Evolutionary conservation across 1,140 invertebrate species (phyloP).

Genomic region (Drosophila arizonae): DNA sequence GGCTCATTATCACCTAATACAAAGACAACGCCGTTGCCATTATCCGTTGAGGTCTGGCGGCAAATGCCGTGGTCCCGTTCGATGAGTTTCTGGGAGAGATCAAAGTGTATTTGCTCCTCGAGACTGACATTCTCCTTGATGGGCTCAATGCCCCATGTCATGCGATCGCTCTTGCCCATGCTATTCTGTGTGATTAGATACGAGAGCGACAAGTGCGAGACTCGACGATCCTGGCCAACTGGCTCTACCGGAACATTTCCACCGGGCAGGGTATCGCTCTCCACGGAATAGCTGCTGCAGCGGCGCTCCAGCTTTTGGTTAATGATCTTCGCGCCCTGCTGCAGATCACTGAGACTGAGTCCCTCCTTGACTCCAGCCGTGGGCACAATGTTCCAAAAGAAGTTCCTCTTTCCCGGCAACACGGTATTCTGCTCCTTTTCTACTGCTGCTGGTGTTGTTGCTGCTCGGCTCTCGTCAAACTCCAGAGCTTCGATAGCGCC

Average conservation of each 20-base stretch:
- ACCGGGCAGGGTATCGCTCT: slow-evolving; percentile 29
- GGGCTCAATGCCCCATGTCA: slow-evolving; percentile 82
- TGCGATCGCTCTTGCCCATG: slow-evolving; percentile 79
- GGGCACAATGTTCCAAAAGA: slow-evolving; percentile 78
- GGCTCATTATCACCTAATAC: slow-evolving; percentile 90
- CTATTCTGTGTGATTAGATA: slow-evolving; percentile 82
- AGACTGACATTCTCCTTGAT: slow-evolving; percentile 78
- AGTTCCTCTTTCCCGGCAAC: slow-evolving; percentile 55
- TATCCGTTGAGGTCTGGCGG: slow-evolving; percentile 51
- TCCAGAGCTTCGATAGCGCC: slow-evolving; percentile 77
- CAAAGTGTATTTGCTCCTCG: slow-evolving; percentile 80
- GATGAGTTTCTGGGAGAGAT: slow-evolving; percentile 72
- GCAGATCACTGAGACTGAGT: slow-evolving; percentile 70
- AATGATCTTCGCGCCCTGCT: slow-evolving; percentile 61
- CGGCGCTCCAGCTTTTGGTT: slow-evolving; percentile 69
- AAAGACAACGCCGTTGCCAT: slow-evolving; percentile 86
- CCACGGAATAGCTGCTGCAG: slow-evolving; percentile 62
- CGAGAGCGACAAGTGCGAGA: slow-evolving; percentile 70
- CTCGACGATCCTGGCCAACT: slow-evolving; percentile 36
- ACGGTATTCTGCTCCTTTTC: slow-evolving; percentile 11
- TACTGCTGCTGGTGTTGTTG: neutral
- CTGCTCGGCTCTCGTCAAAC: slow-evolving; percentile 49
- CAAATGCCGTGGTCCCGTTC: slow-evolving; percentile 72
- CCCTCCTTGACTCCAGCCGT: slow-evolving; percentile 70
- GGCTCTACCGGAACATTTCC: slow-evolving; percentile 19